phyloP scores from a whole-genome alignment of 2,888 invertebrate species.

The Acanthoscelides obtectus region DNA sequence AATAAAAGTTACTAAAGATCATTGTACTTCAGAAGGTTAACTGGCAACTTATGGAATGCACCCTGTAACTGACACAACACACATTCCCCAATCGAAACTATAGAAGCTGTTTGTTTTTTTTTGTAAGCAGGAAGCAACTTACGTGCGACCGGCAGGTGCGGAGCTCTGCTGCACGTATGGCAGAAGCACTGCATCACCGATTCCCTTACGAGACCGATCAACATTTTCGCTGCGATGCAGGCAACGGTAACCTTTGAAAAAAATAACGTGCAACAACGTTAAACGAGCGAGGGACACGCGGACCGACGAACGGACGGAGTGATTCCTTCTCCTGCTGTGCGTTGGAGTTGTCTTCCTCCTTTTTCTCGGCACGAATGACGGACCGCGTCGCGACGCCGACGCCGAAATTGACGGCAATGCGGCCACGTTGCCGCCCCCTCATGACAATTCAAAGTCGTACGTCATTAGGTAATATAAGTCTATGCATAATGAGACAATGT shows the following conservation, averaged over 20 bases:
- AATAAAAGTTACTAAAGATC: no score
- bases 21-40: no score
- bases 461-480: no score
- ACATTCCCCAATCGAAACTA: no score
- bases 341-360: background rate
- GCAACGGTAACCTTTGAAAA: background rate
- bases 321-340: background rate
- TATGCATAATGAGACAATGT: no score
- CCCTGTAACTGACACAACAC: no score
- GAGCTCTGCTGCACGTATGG: slow-evolving; percentile 87
- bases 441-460: no score
- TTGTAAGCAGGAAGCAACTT: no score
- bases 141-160: slow-evolving; percentile 69
- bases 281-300: no score
- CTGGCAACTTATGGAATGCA: no score
- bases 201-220: slow-evolving; percentile 86
- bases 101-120: no score
- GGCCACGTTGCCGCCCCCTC: background rate
- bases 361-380: background rate
- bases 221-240: slow-evolving; percentile 53
- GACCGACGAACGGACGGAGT: background rate
- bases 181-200: slow-evolving; percentile 93
- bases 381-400: background rate
- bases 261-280: background rate
- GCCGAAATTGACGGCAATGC: background rate